phyloP scores from a whole-genome alignment of 1,140 invertebrate genomes.

The Alviniconcha marisindica region DNA sequence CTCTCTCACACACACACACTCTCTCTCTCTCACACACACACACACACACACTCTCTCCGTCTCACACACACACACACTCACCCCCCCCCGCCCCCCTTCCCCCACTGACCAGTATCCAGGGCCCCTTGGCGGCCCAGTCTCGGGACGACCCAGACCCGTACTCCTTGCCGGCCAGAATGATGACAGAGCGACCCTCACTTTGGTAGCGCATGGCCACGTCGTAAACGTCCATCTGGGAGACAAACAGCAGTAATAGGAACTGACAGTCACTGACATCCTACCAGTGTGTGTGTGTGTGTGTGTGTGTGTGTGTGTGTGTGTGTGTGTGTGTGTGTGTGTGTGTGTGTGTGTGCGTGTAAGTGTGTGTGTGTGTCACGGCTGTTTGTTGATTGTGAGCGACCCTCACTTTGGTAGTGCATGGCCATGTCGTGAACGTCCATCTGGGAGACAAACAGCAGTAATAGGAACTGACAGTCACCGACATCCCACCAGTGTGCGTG shows the following conservation, averaged over 20 bases:
- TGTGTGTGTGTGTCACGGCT: conserved; percentile 17
- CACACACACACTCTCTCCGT: not conserved
- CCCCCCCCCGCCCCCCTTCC: not conserved
- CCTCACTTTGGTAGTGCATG: conserved; percentile 85
- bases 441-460: no score
- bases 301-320: not conserved
- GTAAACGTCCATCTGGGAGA: conserved; percentile 90
- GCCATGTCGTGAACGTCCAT: conserved; percentile 99
- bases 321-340: not conserved
- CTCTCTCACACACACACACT: no score
- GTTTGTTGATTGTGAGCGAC: no score
- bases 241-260: no score
- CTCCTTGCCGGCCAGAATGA: conserved; percentile 96
- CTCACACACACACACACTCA: not conserved
- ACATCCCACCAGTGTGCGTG: not conserved
- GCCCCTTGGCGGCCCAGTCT: conserved; percentile 98
- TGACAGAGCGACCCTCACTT: conserved; percentile 84
- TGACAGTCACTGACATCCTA: not conserved
- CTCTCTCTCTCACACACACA: no score
- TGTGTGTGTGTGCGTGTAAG: conserved; percentile 1
- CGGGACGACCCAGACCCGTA: conserved; percentile 97
- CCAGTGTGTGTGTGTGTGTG: not conserved
- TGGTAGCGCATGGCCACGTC: conserved; percentile 94
- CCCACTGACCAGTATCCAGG: conserved; percentile 85
- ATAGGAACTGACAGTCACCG: no score